These are phyloP conservation scores for Agrochola macilenta DNA, from an alignment of 2,888 invertebrate species.

Conservation along the genomic window DNA sequence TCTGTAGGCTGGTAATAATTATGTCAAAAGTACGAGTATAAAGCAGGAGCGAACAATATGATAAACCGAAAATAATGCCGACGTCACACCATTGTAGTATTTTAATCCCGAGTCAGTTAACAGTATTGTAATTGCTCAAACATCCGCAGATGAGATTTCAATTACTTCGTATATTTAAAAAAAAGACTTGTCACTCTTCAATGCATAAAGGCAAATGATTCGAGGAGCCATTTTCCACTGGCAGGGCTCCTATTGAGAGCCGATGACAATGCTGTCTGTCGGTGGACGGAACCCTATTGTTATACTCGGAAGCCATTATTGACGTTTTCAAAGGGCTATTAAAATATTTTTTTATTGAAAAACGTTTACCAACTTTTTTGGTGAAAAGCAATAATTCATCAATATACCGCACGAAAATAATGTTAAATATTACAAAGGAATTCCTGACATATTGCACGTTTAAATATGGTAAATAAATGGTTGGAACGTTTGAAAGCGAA, in stretches of 20 bases:
- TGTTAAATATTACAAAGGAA: constrained; percentile 65
- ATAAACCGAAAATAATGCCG: constrained; percentile 9
- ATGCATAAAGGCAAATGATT: constrained; percentile 83
- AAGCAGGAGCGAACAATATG: constrained; percentile 1
- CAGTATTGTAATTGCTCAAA: constrained; percentile 52
- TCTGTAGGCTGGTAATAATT: background rate
- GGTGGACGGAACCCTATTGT: constrained; percentile 87
- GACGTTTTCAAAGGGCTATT: constrained; percentile 88
- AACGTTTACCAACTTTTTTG: constrained; percentile 79
- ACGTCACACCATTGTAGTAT: constrained; percentile 28
- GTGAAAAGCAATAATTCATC: constrained; percentile 73
- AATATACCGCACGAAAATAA: constrained; percentile 68
- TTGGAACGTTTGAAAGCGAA: constrained; percentile 46
- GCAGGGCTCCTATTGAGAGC: constrained; percentile 81
- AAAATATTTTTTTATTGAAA: constrained; percentile 84
- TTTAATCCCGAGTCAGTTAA: constrained; percentile 41
- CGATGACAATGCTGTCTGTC: constrained; percentile 84
- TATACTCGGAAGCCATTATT: constrained; percentile 88
- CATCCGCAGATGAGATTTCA: constrained; percentile 75
- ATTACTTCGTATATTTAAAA: constrained; percentile 78
- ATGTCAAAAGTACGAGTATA: background rate
- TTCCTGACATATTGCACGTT: constrained; percentile 57
- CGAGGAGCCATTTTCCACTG: constrained; percentile 85
- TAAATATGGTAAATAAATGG: constrained; percentile 58
- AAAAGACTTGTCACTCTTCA: constrained; percentile 81